Base-by-base conservation (phyloP, 2,797 vertebrate genomes). In the Borostomias antarcticus region DNA sequence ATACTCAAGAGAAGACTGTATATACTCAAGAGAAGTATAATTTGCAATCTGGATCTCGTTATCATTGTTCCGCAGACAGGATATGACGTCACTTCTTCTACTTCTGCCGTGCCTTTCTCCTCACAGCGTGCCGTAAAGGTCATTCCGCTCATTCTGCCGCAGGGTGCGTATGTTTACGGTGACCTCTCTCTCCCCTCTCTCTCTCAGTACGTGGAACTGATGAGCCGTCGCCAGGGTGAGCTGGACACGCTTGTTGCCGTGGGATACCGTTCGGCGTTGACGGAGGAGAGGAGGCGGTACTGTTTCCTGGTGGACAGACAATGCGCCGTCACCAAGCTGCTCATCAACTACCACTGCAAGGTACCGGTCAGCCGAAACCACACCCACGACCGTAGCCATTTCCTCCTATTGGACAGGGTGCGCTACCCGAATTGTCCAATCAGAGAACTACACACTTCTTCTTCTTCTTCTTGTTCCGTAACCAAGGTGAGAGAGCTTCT, bases 251-350 rank as follows among this genome's bases (percentile, higher is more conserved):
- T 94, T 73, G 93, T 95, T 47, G 93, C 94, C 0, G 83, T 92
- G 15, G 94, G 93, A 61, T 95, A 95, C 82, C 92, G 85, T 70
- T 93, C 93, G 0, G 94, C 94, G 1, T 89, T 95, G 45, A 94
- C 93, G 0, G 94, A 95, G 82, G 94, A 95, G 78, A 88, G 94
- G 62, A 88, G 94, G 32, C 83, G 94, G 9, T 95, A 95, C 66
- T 95, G 94, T 64, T 95, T 95, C 80, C 87, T 95, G 76, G 94
- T 95, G 75, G 94, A 95, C 77, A 84, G 94, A 53, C 94, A 95
- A 81, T 95, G 94, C 69, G 92, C 93, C 3, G 93, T 95, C 52
- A 93, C 93, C 82, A 95, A 95, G 74, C 88, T 94, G 72, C 92
- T 95, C 62, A 92, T 91, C 71, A 92, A 90, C 88, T 94, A 95